Conservation (phyloP, 2,888 invertebrate species). For the Ceramica pisi region DNA sequence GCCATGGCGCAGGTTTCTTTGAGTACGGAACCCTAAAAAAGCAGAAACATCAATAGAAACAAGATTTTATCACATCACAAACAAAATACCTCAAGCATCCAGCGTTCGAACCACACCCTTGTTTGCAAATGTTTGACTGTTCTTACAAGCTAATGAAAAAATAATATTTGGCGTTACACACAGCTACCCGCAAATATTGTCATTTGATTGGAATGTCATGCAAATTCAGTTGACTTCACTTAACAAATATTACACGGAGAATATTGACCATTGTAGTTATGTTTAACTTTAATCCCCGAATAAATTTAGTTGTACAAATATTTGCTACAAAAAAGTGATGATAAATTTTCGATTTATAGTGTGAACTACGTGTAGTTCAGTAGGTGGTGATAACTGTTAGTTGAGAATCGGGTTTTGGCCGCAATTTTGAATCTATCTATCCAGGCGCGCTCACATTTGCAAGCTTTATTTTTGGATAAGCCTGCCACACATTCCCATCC, state of each 20-base stretch:
- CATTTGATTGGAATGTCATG: conserved; percentile 47
- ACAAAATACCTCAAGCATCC: conserved; percentile 3
- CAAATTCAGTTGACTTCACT: conserved; percentile 38
- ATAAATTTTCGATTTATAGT: conserved; percentile 3
- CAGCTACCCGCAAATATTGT: conserved; percentile 47
- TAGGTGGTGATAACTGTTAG: conserved; percentile 1
- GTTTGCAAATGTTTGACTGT: conserved; percentile 18
- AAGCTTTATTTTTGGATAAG: too few relatives aligned
- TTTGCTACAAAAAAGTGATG: conserved; percentile 22
- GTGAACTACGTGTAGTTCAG: background rate
- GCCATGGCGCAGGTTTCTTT: too few relatives aligned
- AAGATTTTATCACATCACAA: background rate
- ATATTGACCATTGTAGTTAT: conserved; percentile 22
- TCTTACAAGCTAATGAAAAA: conserved; percentile 53
- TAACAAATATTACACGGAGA: conserved; percentile 46
- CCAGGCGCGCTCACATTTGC: too few relatives aligned
- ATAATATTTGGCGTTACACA: conserved; percentile 51
- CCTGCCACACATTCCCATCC: too few relatives aligned
- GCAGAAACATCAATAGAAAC: background rate
- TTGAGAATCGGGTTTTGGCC: background rate
- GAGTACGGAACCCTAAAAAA: background rate
- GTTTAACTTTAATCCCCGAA: conserved; percentile 45
- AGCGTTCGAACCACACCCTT: conserved; percentile 34
- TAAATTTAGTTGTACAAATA: conserved; percentile 38
- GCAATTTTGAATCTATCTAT: background rate